Evolutionary conservation across 2,113 vertebrate genomes (phyloP), one percentile per base, ranked within the genome.

Genomic region (Phaetusa simplex): DNA sequence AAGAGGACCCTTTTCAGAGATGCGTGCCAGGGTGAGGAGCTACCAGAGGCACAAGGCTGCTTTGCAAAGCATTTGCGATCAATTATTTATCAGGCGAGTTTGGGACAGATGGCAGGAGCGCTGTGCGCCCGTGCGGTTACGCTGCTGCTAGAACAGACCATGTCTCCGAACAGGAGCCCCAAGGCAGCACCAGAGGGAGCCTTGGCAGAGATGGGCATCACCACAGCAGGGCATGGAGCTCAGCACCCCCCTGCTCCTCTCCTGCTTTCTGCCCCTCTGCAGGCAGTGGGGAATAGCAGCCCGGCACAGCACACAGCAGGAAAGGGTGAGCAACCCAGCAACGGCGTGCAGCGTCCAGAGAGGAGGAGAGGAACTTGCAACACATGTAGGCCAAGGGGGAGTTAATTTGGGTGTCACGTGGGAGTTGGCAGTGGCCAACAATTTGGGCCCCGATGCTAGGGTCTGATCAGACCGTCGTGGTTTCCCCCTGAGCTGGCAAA

Each of bases 71-170:
- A 5, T 73, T 86, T 61, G 8, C 1, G 2, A 78, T 78, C 84
- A 61, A 30, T 82, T 88, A 61, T 79, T 79, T 66, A 76, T 71
- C 52, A 53, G 52, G 49, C 17, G 50, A 36, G 23, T 66, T 45
- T 42, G 56, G 61, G 77, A 61, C 61, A 74, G 62, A 56, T 74
- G 61, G 56, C 45, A 76, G 62, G 29, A 93, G 27, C 2, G 0
- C 26, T 27, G 58, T 43, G 72, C 1, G 1, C 62, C 50, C 1
- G 0, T 12, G 72, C 0, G 1, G 40, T 72, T 65, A 69, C 1
- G 0, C 70, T 82, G 85, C 74, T 52, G 30, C 26, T 73, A 38
- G 53, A 88, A 64, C 40, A 69, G 56, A 76, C 34, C 47, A 26
- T 2, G 6, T 30, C 32, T 78, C 65, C 59, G 88, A 82, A 59